A percentile compares a stretch with the other conserved stretches of the same genome.
phyloP scores from a whole-genome alignment of 2,888 invertebrate species.

The Melieria omissa region DNA sequence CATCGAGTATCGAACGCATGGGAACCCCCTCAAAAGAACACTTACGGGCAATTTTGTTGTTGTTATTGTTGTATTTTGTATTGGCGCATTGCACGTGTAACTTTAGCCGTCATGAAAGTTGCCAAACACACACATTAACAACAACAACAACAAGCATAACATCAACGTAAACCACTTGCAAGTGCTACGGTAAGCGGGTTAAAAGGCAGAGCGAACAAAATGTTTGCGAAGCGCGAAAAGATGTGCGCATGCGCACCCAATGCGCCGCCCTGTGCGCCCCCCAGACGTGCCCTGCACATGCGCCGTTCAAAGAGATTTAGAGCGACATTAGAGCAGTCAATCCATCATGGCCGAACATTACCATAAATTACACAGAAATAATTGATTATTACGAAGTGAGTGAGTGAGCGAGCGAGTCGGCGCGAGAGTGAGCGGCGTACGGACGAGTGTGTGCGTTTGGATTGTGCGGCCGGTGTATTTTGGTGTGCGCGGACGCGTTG shows the following conservation, averaged over 20 bases:
- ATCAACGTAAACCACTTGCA: neutral
- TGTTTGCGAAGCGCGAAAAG: conserved; percentile 38
- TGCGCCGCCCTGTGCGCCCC: conserved; percentile 21
- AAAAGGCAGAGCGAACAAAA: neutral
- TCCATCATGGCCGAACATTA: conserved; percentile 68
- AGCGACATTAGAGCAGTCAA: conserved; percentile 68
- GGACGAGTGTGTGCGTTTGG: conserved; percentile 40
- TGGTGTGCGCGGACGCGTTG: conserved; percentile 17
- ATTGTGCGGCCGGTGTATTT: conserved; percentile 38
- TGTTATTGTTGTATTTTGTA: conserved; percentile 8
- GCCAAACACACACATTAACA: conserved; percentile 24
- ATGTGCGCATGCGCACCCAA: conserved; percentile 13
- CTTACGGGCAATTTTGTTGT: conserved; percentile 6
- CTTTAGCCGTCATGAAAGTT: conserved; percentile 38
- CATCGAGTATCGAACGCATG: conserved; percentile 16
- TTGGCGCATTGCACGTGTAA: conserved; percentile 35
- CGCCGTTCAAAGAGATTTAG: conserved; percentile 63
- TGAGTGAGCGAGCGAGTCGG: conserved; percentile 40
- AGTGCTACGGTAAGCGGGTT: conserved; percentile 4
- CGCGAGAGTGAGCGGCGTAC: neutral
- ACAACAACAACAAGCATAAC: conserved; percentile 14
- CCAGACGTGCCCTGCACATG: conserved; percentile 35
- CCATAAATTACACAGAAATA: conserved; percentile 68
- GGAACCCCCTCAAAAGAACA: conserved; percentile 7
- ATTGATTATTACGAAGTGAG: conserved; percentile 66